phyloP scores from a whole-genome alignment of 1,140 invertebrate species.

The Trachymyrmex cornetzi region DNA sequence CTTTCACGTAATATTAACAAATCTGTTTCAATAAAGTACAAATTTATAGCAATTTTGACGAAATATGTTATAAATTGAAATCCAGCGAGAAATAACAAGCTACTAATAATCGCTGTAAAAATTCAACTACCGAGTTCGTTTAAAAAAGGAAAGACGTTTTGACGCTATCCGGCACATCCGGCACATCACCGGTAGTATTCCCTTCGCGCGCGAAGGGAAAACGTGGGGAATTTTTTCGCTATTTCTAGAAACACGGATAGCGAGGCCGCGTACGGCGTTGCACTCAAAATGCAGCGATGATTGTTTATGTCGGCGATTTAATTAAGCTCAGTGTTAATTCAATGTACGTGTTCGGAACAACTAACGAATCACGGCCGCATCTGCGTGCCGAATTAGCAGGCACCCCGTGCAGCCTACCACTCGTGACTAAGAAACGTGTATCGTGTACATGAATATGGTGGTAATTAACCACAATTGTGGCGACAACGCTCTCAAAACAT shows the following conservation, averaged over 20 bases:
- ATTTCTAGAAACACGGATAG: not conserved
- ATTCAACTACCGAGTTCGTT: not conserved
- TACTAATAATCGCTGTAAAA: not conserved
- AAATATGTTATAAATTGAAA: not conserved
- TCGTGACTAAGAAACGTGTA: slow-evolving; percentile 70
- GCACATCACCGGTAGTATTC: slow-evolving; percentile 1
- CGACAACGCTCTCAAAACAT: slow-evolving; percentile 68
- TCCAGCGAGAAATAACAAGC: not conserved
- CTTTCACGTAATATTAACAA: not conserved
- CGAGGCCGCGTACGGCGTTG: slow-evolving; percentile 1
- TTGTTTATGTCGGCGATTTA: slow-evolving; percentile 75
- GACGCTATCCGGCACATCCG: not conserved
- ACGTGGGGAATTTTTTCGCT: slow-evolving; percentile 18
- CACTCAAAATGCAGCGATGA: slow-evolving; percentile 53
- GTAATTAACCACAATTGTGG: slow-evolving; percentile 77
- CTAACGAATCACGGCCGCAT: slow-evolving; percentile 75
- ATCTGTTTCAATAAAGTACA: not conserved
- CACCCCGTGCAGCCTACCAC: slow-evolving; percentile 55
- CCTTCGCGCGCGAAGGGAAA: not conserved
- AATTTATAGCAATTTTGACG: not conserved
- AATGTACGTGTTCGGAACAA: slow-evolving; percentile 74
- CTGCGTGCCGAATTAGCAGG: slow-evolving; percentile 73
- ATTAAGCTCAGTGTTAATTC: slow-evolving; percentile 76
- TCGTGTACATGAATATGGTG: slow-evolving; percentile 73
- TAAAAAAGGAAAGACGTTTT: slow-evolving; percentile 14